Evolutionary conservation across 2,888 invertebrate genomes (phyloP), one percentile per base, ranked within the genome.

Genomic region (Cosmopolites sordidus): DNA sequence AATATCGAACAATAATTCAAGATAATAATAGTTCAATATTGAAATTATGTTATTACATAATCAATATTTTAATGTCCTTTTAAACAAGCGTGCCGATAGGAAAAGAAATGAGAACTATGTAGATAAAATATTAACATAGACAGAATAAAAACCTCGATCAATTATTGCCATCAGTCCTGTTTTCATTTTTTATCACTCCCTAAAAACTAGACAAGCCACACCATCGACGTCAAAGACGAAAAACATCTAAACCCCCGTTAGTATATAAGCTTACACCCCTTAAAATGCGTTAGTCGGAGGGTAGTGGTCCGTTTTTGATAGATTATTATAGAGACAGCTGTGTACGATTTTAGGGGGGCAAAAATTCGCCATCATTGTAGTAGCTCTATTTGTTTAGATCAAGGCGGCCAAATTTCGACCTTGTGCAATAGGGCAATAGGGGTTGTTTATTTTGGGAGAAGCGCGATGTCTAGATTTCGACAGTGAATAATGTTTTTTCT

Each of bases 271-370:
- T 41, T 41, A 16, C 41, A 41, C 41, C 41, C 41, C 41, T 16
- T 11, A 14, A 41, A 41, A 41, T n/a, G 16, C 15, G 18, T 16
- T 37, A 3, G 14, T n/a, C 45, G 16, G 33, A 45, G 45, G 45
- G 45, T 45, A 29, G 45, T 16, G 18, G 18, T 27, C 16, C 33
- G 17, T 29, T 29, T 29, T 18, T 45, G 45, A 45, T 45, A 45
- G 45, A 45, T 45, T 45, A 45, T 43, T 37, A 45, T 29, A 45
- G 22, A 45, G 27, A 16, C 45, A 45, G 45, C 45, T 45, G 33
- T n/a, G 33, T 41, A 41, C 16, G 18, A 41, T 16, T 41, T 41
- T 14, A 17, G 41, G 18, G 41, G 33, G 33, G 33, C n/a, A 11
- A 15, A 41, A 41, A 41, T 16, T 41, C 41, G 41, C 41, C 41